These are phyloP conservation scores for Trematomus loennbergii DNA, from an alignment of 2,113 vertebrate species.

Conservation along the genomic window DNA sequence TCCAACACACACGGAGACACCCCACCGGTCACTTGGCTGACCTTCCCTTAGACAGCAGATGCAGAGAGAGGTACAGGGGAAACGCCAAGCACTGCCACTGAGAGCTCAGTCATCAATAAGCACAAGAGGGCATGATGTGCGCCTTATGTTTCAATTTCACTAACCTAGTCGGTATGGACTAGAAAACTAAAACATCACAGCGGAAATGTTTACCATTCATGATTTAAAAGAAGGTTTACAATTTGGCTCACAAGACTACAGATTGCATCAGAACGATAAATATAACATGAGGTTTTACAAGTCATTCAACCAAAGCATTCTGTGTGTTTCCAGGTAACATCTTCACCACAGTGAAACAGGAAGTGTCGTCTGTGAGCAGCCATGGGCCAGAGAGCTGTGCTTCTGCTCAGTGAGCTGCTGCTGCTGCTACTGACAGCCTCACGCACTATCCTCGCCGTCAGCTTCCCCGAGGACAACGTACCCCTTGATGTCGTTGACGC, in stretches of 20 bases:
- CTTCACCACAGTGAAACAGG: constrained; percentile 78
- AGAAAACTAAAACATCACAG: not conserved
- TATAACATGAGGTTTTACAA: not conserved
- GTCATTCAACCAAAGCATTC: constrained; percentile 1
- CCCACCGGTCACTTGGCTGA: constrained; percentile 77
- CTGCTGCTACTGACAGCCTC: constrained; percentile 83
- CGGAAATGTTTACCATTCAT: not conserved
- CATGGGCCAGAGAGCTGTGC: constrained; percentile 88
- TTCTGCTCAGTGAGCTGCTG: constrained; percentile 85
- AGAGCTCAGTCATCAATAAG: constrained; percentile 57
- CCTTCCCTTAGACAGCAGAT: constrained; percentile 78
- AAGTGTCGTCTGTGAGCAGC: constrained; percentile 81
- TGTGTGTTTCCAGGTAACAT: constrained; percentile 87
- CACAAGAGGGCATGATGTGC: constrained; percentile 13
- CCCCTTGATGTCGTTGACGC: constrained; percentile 92
- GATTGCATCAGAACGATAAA: not conserved
- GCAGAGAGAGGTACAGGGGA: constrained; percentile 61
- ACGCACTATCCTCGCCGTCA: constrained; percentile 85
- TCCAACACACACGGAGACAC: constrained; percentile 59
- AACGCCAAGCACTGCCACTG: constrained; percentile 55
- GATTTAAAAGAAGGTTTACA: not conserved
- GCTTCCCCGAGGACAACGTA: constrained; percentile 93
- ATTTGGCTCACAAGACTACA: not conserved
- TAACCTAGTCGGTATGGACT: not conserved
- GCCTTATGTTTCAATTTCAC: constrained; percentile 24